Evolutionary conservation across 2,888 invertebrate species (phyloP).

Genomic region (Theodoxus fluviatilis): DNA sequence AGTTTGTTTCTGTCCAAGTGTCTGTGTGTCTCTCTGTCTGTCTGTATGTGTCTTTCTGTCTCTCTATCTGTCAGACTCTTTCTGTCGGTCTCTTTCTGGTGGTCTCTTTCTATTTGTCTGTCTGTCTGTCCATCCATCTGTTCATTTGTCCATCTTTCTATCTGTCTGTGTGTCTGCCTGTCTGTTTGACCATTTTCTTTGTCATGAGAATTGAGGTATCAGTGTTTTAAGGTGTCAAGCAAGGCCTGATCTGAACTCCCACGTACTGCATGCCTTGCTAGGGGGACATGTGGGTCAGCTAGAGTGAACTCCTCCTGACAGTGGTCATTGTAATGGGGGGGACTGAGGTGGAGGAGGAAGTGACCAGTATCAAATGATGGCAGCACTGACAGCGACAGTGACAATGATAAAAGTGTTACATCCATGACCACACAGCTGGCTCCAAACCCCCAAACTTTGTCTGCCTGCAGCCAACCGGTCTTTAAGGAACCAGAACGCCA

Average conservation of each 20-base stretch:
- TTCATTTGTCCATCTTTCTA: background rate
- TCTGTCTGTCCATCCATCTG: constrained; percentile 9
- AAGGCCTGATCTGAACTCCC: too few relatives aligned
- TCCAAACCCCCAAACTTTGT: background rate
- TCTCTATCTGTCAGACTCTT: background rate
- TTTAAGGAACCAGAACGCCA: background rate
- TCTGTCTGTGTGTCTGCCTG: constrained; percentile 1
- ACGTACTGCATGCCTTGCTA: too few relatives aligned
- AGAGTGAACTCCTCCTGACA: too few relatives aligned
- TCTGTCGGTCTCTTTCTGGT: constrained; percentile 1
- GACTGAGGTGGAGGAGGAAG: too few relatives aligned
- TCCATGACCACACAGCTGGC: too few relatives aligned
- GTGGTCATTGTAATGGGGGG: too few relatives aligned
- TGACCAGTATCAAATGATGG: too few relatives aligned
- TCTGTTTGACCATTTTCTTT: background rate
- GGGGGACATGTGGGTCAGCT: too few relatives aligned
- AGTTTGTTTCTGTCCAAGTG: background rate
- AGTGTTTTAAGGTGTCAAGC: too few relatives aligned
- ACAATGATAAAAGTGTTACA: too few relatives aligned
- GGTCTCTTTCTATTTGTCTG: constrained; percentile 1
- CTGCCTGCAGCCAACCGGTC: too few relatives aligned
- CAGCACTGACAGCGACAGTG: too few relatives aligned
- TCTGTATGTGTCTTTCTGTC: constrained; percentile 3
- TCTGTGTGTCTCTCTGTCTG: constrained; percentile 9
- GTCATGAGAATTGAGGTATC: background rate